Conservation (phyloP, 2,888 invertebrate species). For the Drosophila rubida region DNA sequence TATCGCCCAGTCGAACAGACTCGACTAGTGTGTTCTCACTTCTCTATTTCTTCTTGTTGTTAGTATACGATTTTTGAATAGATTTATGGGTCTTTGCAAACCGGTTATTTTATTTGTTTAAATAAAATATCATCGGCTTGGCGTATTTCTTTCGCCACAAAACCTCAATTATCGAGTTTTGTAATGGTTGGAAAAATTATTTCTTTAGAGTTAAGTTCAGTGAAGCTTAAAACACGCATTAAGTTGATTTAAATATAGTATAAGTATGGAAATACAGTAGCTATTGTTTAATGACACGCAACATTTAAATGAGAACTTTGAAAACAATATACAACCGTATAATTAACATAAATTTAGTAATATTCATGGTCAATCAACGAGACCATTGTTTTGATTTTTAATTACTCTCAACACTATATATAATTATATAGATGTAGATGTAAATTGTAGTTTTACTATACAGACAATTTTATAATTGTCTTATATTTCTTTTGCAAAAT, state of each 20-base stretch:
- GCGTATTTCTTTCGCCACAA: slow-evolving; percentile 26
- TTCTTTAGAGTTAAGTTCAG: slow-evolving; percentile 18
- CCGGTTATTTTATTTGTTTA: slow-evolving; percentile 68
- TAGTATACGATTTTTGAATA: slow-evolving; percentile 19
- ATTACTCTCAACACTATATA: neutral
- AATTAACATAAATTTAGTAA: slow-evolving; percentile 12
- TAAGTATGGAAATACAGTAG: slow-evolving; percentile 23
- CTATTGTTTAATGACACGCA: slow-evolving; percentile 45
- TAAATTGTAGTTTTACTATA: neutral
- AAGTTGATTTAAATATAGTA: slow-evolving; percentile 5
- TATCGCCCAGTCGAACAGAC: neutral
- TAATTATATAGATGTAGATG: neutral
- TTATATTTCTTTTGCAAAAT: neutral
- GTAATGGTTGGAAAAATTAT: slow-evolving; percentile 42
- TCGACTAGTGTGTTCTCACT: slow-evolving; percentile 1
- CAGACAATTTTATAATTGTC: too few relatives aligned
- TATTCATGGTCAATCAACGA: neutral
- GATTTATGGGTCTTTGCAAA: slow-evolving; percentile 49
- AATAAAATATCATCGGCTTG: slow-evolving; percentile 50
- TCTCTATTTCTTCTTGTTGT: slow-evolving; percentile 26
- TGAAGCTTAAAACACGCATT: slow-evolving; percentile 55
- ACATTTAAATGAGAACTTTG: slow-evolving; percentile 23
- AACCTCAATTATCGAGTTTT: slow-evolving; percentile 54
- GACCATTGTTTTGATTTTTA: neutral
- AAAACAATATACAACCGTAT: slow-evolving; percentile 12